A percentile compares a stretch with the other conserved stretches of the same genome.
Conservation (phyloP, 1,140 invertebrate species). For the Ceratosolen fusciceps region DNA sequence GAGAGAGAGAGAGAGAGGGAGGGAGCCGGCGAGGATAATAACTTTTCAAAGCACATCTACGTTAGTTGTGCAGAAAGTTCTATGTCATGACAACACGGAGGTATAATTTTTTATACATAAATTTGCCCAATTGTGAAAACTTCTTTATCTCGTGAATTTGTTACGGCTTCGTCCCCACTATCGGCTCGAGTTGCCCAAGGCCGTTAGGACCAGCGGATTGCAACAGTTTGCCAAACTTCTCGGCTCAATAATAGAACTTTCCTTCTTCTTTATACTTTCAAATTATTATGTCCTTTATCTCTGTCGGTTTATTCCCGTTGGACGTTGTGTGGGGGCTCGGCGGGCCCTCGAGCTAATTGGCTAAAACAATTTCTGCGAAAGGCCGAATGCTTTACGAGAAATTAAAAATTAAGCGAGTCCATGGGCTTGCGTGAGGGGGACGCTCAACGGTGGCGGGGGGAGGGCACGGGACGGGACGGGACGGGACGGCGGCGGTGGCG, state of each 20-base stretch:
- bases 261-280: constrained; percentile 12
- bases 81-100: neutral
- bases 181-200: neutral
- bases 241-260: neutral
- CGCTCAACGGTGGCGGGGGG: too few relatives aligned
- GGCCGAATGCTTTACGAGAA: too few relatives aligned
- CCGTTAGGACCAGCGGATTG: neutral
- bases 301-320: neutral
- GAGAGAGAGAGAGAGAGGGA: too few relatives aligned
- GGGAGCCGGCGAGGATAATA: too few relatives aligned
- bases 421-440: too few relatives aligned
- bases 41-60: too few relatives aligned
- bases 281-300: constrained; percentile 24
- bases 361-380: neutral
- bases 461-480: too few relatives aligned
- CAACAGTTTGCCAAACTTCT: neutral
- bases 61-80: neutral
- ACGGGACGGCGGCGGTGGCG: too few relatives aligned
- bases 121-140: neutral
- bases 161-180: neutral
- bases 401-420: too few relatives aligned
- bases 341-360: neutral
- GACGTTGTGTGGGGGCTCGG: neutral
- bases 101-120: constrained; percentile 9
- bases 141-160: neutral